These are phyloP conservation scores for Proterorhinus semilunaris DNA, from an alignment of 2,113 vertebrate species.

Conservation along the genomic window DNA sequence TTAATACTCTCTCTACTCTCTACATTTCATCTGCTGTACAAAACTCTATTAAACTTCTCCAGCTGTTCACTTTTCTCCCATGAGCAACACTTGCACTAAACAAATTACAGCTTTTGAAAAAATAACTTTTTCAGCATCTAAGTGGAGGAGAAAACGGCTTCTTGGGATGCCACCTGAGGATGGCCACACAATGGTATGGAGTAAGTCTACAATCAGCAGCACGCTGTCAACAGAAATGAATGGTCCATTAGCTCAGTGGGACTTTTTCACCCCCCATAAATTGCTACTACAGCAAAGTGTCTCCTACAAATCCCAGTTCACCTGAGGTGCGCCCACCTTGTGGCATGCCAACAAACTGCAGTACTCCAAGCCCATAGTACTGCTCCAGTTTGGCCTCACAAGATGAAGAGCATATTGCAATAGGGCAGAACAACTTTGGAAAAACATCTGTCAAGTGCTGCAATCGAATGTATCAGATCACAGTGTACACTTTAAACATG, in stretches of 20 bases:
- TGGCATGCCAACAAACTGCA: constrained; percentile 43
- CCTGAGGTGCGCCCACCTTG: constrained; percentile 47
- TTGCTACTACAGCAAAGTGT: constrained; percentile 42
- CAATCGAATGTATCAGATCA: too few relatives aligned
- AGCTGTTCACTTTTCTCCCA: constrained; percentile 20
- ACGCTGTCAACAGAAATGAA: constrained; percentile 56
- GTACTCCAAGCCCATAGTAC: constrained; percentile 31
- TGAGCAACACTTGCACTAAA: constrained; percentile 23
- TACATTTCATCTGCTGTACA: constrained; percentile 10
- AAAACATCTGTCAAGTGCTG: too few relatives aligned
- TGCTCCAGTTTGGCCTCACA: constrained; percentile 26
- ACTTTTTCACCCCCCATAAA: constrained; percentile 42
- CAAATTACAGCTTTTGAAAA: constrained; percentile 39
- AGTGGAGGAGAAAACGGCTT: constrained; percentile 25
- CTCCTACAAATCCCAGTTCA: constrained; percentile 54
- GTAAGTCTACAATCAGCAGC: constrained; percentile 36
- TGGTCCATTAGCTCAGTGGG: constrained; percentile 53
- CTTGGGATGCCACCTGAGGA: constrained; percentile 14
- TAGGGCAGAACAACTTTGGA: too few relatives aligned
- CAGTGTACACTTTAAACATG: too few relatives aligned
- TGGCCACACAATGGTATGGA: constrained; percentile 46
- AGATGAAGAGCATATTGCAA: constrained; percentile 30
- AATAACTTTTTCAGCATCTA: constrained; percentile 25
- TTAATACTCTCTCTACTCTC: constrained; percentile 1
- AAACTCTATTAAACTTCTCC: constrained; percentile 29